Percentiles rank a stretch among this genome's conserved stretches.
Conservation (phyloP, 1,140 invertebrate genomes). For the Limonius californicus region DNA sequence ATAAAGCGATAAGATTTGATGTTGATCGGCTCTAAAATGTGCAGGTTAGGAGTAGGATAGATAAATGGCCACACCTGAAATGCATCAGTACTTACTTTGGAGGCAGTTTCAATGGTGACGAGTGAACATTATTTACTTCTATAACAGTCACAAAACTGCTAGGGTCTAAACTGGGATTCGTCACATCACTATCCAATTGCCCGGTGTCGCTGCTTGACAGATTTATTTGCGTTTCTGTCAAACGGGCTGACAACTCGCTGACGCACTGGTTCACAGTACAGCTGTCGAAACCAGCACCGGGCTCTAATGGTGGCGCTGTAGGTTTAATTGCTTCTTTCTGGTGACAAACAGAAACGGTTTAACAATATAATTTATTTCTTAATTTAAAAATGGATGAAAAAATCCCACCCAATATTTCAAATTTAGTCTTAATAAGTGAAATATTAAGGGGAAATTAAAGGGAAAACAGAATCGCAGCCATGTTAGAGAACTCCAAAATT, state of each 20-base stretch:
- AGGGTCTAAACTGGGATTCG: slow-evolving; percentile 52
- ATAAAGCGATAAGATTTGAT: no score
- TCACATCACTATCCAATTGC: slow-evolving; percentile 37
- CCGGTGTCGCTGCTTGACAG: slow-evolving; percentile 35
- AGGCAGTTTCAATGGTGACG: slow-evolving; percentile 35
- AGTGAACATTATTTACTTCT: slow-evolving; percentile 62
- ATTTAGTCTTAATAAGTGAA: no score
- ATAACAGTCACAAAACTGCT: slow-evolving; percentile 86
- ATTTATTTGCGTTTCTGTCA: slow-evolving; percentile 42
- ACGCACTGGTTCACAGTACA: slow-evolving; percentile 62
- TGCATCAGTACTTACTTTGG: slow-evolving; percentile 36
- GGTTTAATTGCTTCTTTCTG: slow-evolving; percentile 3
- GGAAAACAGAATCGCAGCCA: no score
- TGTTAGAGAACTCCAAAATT: no score
- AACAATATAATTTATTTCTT: no score
- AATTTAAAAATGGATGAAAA: no score
- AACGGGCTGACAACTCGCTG: slow-evolving; percentile 59
- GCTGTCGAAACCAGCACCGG: slow-evolving; percentile 46
- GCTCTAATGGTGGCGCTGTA: slow-evolving; percentile 29
- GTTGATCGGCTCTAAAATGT: no score
- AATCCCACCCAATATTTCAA: no score
- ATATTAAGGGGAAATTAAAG: no score
- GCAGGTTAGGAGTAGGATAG: no score
- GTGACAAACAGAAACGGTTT: no score
- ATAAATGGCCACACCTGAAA: no score